phyloP scores from a whole-genome alignment of 2,797 vertebrate genomes.

The Telmatherina bonti region DNA sequence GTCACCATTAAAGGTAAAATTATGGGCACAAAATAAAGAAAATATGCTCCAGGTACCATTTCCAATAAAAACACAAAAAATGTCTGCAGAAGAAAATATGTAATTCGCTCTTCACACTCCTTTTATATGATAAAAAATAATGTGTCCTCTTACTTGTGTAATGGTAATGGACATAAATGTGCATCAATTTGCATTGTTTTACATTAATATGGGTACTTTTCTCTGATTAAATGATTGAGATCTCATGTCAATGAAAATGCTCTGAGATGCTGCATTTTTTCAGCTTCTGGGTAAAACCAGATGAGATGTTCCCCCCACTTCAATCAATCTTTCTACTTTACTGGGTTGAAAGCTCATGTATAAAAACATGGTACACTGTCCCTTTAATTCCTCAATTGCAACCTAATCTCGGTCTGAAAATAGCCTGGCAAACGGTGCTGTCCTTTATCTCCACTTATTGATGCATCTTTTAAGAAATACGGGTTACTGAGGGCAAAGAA shows the following conservation, averaged over 20 bases:
- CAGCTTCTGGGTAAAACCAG: not conserved
- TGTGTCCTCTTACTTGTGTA: too few relatives aligned
- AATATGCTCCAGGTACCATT: too few relatives aligned
- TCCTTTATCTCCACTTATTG: slow-evolving; percentile 5
- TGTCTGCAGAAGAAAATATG: too few relatives aligned
- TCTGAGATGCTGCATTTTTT: not conserved
- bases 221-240: not conserved
- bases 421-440: not conserved
- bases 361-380: not conserved
- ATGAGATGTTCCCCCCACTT: not conserved
- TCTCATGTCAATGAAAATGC: not conserved
- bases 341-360: not conserved
- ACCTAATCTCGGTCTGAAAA: not conserved
- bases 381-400: not conserved
- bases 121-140: too few relatives aligned
- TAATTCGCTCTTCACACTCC: too few relatives aligned
- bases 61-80: too few relatives aligned
- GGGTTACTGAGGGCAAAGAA: slow-evolving; percentile 56
- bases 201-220: too few relatives aligned
- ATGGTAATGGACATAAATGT: too few relatives aligned
- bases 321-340: not conserved
- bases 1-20: too few relatives aligned
- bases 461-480: slow-evolving; percentile 35
- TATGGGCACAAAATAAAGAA: too few relatives aligned
- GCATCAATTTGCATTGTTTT: too few relatives aligned